Conservation (phyloP, 1,140 invertebrate species). For the Archivesica marissinica region DNA sequence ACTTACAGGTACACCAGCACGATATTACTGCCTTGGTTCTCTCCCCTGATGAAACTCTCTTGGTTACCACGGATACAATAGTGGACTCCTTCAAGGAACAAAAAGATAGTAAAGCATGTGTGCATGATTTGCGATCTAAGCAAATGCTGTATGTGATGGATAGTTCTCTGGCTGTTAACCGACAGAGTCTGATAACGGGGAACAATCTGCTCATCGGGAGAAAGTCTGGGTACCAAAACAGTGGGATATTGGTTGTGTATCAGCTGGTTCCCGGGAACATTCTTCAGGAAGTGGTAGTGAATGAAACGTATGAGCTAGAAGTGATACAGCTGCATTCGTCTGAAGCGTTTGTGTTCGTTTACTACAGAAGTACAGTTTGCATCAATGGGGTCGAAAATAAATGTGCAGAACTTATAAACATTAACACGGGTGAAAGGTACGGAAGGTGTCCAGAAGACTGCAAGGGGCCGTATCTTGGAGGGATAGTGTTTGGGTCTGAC, state of each 20-base stretch:
- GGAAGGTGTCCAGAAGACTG: conserved; percentile 20
- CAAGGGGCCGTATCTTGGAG: neutral
- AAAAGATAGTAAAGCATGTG: neutral
- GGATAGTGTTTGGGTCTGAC: conserved; percentile 18
- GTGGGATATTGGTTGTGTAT: conserved; percentile 29
- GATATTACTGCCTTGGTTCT: conserved; percentile 38
- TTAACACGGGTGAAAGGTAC: conserved; percentile 12
- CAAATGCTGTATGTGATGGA: neutral
- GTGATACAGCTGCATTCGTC: conserved; percentile 16
- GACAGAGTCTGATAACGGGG: neutral
- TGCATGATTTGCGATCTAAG: conserved; percentile 25
- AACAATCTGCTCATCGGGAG: conserved; percentile 14
- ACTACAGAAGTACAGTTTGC: neutral
- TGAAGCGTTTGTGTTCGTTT: conserved; percentile 18
- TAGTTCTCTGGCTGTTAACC: neutral
- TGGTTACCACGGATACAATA: conserved; percentile 37
- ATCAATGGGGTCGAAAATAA: conserved; percentile 32
- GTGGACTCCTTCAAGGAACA: neutral
- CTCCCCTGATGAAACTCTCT: conserved; percentile 67
- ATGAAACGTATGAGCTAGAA: conserved; percentile 6
- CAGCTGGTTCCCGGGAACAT: neutral
- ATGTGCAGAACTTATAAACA: conserved; percentile 15
- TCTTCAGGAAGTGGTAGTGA: neutral
- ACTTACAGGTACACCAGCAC: neutral
- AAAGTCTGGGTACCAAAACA: neutral